Conservation (phyloP, 2,797 vertebrate species). For the Hyperoplus immaculatus region DNA sequence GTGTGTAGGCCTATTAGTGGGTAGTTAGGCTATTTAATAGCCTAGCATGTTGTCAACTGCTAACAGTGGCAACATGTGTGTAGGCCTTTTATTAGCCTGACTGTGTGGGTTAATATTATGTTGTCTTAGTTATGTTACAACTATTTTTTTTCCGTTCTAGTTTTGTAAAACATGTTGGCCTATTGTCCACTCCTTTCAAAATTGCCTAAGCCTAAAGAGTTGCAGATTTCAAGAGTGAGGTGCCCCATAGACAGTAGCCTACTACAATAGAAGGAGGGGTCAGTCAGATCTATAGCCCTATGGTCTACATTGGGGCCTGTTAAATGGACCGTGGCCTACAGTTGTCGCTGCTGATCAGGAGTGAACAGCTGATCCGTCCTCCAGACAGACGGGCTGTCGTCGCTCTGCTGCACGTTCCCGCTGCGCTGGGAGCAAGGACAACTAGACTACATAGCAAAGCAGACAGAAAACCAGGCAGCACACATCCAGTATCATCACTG, state of each 20-base stretch:
- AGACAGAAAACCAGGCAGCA: not conserved
- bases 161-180: too few relatives aligned
- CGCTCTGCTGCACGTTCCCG: constrained; percentile 30
- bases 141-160: too few relatives aligned
- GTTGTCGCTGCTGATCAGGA: constrained; percentile 58
- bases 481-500: too few relatives aligned
- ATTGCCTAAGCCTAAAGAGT: not conserved
- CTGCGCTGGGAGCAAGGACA: constrained; percentile 16
- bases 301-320: constrained; percentile 33
- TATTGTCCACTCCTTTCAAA: not conserved
- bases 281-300: not conserved
- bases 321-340: constrained; percentile 34
- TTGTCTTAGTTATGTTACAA: not conserved
- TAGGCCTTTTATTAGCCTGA: not conserved
- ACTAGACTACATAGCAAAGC: constrained; percentile 1
- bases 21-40: too few relatives aligned
- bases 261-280: not conserved
- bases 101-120: not conserved
- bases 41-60: too few relatives aligned
- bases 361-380: constrained; percentile 57
- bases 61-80: too few relatives aligned
- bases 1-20: too few relatives aligned
- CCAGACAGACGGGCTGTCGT: constrained; percentile 38
- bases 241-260: not conserved
- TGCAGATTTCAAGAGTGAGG: not conserved